Conservation (phyloP, 2,797 vertebrate genomes). For the Emys orbicularis region DNA sequence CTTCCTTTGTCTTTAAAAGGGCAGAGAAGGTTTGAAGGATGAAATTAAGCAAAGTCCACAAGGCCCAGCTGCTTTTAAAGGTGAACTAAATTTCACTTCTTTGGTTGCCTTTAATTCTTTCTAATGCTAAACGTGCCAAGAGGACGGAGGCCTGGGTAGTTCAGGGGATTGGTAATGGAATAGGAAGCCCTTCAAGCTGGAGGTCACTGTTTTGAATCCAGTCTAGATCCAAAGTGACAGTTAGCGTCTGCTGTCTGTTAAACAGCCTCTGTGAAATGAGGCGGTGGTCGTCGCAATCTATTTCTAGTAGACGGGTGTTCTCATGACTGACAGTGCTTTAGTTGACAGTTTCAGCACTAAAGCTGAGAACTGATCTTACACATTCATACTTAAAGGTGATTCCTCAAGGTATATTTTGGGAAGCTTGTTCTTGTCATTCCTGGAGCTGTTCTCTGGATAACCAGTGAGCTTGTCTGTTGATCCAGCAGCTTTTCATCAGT, state of each 20-base stretch:
- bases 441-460: neutral
- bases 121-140: neutral
- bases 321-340: neutral
- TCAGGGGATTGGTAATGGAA: neutral
- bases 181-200: fast-evolving
- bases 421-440: neutral
- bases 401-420: neutral
- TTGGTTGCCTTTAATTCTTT: neutral
- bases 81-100: neutral
- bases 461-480: neutral
- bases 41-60: fast-evolving
- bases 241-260: neutral
- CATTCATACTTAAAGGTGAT: neutral
- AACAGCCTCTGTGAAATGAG: neutral
- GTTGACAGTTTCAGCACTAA: fast-evolving
- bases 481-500: neutral
- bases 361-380: fast-evolving
- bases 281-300: neutral
- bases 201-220: neutral
- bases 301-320: neutral
- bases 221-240: neutral
- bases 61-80: neutral
- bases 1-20: neutral
- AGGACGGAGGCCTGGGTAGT: neutral
- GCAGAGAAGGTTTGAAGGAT: neutral